Base-by-base conservation (phyloP, 2,113 vertebrate species). In the Oxyura jamaicensis region DNA sequence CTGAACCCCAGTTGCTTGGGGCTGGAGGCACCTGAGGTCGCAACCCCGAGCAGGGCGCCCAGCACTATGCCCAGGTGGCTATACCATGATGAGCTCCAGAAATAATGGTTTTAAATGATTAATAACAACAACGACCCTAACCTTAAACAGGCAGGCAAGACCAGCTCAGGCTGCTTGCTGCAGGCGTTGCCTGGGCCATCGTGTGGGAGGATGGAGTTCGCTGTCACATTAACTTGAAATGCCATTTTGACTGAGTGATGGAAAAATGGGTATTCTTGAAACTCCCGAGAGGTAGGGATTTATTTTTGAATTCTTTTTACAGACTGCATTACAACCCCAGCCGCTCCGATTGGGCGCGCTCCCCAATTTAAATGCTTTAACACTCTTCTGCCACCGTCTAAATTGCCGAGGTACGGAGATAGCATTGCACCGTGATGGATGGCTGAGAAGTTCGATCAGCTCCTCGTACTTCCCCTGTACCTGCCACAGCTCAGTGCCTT, bases 401-500 rank as follows among this genome's bases (percentile, higher is more conserved):
- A 55, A 56, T 39, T 16, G 53, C 35, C 52, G 7, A 65, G 50
- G 28, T 12, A 39, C 9, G 7, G 21, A 58, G 7, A 12, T n/a
- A 28, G 55, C 22, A 11, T 23, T 26, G 39, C 53, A 3, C 16
- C 11, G 29, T 58, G 41, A 26, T 33, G 12, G 20, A 13, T 39
- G 28, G 29, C n/a, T 39, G 28, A 41, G 28, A 33, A 9, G 53
- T 75, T 44, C 22, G 36, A 44, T 13, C 72, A 55, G 53, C 31
- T 73, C 42, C 20, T 33, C 11, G 13, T 44, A n/a, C 71, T 71
- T 28, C 19, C 25, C 42, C 71, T 31, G 68, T 67, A 65, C 48
- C 63, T 86, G 55, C 62, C 68, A 90, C 66, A 91, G 42, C 55
- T 90, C 75, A 59, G 21, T 94, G 85, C 41, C 62, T 95, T 80